Percentiles rank a stretch among this genome's conserved stretches.
These are phyloP conservation scores for Macaca nemestrina DNA, from an alignment of 2,113 vertebrate genomes.

Conservation along the genomic window DNA sequence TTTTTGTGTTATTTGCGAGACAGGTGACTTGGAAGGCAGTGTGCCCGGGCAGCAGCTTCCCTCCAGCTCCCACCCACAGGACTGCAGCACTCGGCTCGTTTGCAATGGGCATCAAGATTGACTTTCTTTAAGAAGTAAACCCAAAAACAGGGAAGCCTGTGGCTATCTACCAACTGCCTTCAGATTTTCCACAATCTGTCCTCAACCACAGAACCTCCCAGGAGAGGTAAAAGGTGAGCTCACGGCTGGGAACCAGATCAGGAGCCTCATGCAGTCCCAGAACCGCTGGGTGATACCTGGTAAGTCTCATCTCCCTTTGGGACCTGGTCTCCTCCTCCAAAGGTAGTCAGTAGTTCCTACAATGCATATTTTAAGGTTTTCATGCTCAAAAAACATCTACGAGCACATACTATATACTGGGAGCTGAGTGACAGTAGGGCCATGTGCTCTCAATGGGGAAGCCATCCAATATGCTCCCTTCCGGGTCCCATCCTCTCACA, in stretches of 20 bases:
- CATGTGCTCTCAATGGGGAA: background rate
- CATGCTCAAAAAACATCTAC: background rate
- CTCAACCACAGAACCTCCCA: background rate
- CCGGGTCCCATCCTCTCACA: background rate
- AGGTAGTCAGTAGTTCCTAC: background rate
- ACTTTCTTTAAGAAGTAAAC: background rate
- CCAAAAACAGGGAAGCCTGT: background rate
- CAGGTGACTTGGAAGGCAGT: fast-evolving
- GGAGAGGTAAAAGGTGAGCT: fast-evolving
- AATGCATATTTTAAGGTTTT: too few relatives aligned
- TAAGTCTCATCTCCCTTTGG: background rate
- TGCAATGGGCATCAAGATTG: background rate
- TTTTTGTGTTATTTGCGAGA: fast-evolving
- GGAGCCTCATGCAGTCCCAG: fast-evolving
- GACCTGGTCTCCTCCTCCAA: background rate
- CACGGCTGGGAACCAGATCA: background rate
- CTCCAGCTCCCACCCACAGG: background rate
- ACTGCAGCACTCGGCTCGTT: background rate
- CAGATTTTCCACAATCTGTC: background rate
- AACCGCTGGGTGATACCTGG: background rate
- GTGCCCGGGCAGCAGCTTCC: background rate
- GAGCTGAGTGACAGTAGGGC: fast-evolving
- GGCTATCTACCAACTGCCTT: background rate
- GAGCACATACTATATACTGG: background rate
- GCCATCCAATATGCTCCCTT: background rate